Conservation (phyloP, 2,888 invertebrate genomes). For the Dinocampus coccinellae region DNA sequence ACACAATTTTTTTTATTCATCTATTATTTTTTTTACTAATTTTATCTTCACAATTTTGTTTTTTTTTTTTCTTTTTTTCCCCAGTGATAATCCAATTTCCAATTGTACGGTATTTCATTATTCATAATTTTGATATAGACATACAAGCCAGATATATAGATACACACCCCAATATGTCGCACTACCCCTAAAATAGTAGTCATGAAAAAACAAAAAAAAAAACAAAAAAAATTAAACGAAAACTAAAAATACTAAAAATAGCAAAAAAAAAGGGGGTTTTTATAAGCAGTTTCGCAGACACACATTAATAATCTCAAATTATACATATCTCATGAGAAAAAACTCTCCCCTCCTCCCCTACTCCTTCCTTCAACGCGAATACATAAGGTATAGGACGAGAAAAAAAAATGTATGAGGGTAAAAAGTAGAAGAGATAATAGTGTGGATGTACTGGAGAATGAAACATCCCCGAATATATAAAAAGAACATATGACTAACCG, state of each 20-base stretch:
- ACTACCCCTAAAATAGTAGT: too few relatives aligned
- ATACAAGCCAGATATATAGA: too few relatives aligned
- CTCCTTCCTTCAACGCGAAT: constrained; percentile 51
- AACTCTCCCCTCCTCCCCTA: too few relatives aligned
- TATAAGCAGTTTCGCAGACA: constrained; percentile 56
- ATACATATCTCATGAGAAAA: constrained; percentile 57
- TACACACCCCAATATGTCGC: too few relatives aligned
- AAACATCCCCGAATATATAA: constrained; percentile 61
- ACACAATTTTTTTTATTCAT: constrained; percentile 54
- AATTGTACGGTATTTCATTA: too few relatives aligned
- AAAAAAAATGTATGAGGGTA: constrained; percentile 28
- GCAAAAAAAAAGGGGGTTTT: not conserved
- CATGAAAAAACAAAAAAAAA: too few relatives aligned
- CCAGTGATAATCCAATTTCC: too few relatives aligned
- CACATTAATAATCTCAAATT: constrained; percentile 67
- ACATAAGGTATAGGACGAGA: constrained; percentile 30
- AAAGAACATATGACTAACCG: constrained; percentile 65
- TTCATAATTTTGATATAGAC: too few relatives aligned
- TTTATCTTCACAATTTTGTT: not conserved
- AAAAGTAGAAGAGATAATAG: constrained; percentile 16
- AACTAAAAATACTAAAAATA: too few relatives aligned
- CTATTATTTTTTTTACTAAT: constrained; percentile 39
- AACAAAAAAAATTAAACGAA: too few relatives aligned
- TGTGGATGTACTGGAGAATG: constrained; percentile 40
- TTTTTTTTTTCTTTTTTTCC: too few relatives aligned